phyloP scores from a whole-genome alignment of 2,888 invertebrate genomes.

The Cephus nigrinus region DNA sequence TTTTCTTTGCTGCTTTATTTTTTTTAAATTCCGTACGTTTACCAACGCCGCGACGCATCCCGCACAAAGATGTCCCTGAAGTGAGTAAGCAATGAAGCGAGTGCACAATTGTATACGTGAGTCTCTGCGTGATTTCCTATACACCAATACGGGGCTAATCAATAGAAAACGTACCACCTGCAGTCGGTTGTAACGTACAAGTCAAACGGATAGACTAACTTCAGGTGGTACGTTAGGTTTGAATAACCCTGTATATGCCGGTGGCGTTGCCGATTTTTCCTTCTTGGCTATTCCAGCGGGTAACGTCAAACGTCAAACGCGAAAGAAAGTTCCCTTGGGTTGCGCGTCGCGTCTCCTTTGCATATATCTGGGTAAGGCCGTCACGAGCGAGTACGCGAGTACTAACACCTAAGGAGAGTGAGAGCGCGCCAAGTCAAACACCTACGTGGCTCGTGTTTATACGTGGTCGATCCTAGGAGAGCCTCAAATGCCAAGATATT shows the following conservation, averaged over 20 bases:
- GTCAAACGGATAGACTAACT: too few species aligned
- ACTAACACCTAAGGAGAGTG: not conserved
- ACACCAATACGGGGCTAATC: not conserved
- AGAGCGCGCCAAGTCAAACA: not conserved
- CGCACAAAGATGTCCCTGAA: not conserved
- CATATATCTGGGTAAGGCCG: not conserved
- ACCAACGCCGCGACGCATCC: not conserved
- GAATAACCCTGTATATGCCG: not conserved
- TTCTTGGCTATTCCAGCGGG: not conserved
- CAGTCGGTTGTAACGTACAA: too few species aligned
- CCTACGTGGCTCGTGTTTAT: not conserved
- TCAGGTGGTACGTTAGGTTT: too few species aligned
- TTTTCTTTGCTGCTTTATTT: not conserved
- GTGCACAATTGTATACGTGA: not conserved
- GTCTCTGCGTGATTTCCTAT: not conserved
- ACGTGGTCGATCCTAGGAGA: not conserved
- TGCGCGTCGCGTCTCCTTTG: not conserved
- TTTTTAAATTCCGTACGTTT: not conserved
- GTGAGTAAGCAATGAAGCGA: not conserved
- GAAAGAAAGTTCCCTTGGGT: not conserved
- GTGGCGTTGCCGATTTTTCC: not conserved
- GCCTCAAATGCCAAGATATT: constrained; percentile 25
- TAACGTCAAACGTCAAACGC: not conserved
- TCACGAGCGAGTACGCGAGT: not conserved
- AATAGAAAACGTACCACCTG: too few species aligned